Evolutionary conservation across 2,797 vertebrate species (phyloP).

Genomic region (Gymnothorax javanicus): DNA sequence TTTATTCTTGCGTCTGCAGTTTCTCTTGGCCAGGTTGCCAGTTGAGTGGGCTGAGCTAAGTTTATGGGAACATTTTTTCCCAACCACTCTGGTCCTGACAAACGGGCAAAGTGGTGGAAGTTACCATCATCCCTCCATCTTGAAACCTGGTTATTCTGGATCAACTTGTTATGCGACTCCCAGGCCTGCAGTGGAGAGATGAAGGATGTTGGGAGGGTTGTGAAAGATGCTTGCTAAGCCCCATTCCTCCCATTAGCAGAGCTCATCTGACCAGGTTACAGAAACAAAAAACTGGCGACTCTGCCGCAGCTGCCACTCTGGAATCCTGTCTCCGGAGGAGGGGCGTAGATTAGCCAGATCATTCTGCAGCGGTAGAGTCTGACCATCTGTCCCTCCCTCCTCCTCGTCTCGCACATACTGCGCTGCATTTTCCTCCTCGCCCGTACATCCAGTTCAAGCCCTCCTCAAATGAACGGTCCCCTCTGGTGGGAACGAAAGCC

Average conservation of each 20-base stretch:
- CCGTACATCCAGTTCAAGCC: background rate
- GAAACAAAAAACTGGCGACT: conserved; percentile 51
- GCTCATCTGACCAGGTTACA: conserved; percentile 53
- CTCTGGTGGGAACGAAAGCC: background rate
- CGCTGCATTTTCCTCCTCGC: background rate
- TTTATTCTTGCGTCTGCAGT: background rate
- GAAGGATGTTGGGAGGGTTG: too few species aligned
- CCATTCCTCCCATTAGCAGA: conserved; percentile 50
- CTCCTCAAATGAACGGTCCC: background rate
- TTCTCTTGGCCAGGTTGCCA: background rate
- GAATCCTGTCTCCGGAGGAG: background rate
- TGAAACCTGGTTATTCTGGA: background rate
- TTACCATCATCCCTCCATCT: background rate
- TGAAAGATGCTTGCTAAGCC: conserved; percentile 31
- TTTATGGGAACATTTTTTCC: background rate
- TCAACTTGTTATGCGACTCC: conserved; percentile 49
- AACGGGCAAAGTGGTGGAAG: background rate
- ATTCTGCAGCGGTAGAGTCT: background rate
- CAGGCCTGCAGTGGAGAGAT: conserved; percentile 40
- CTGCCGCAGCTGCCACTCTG: background rate
- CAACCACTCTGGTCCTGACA: background rate
- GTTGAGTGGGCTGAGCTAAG: background rate
- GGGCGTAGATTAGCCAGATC: background rate
- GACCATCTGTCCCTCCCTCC: background rate
- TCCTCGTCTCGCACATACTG: background rate